phyloP scores from a whole-genome alignment of 2,113 vertebrate species.

The Gobio gobio region DNA sequence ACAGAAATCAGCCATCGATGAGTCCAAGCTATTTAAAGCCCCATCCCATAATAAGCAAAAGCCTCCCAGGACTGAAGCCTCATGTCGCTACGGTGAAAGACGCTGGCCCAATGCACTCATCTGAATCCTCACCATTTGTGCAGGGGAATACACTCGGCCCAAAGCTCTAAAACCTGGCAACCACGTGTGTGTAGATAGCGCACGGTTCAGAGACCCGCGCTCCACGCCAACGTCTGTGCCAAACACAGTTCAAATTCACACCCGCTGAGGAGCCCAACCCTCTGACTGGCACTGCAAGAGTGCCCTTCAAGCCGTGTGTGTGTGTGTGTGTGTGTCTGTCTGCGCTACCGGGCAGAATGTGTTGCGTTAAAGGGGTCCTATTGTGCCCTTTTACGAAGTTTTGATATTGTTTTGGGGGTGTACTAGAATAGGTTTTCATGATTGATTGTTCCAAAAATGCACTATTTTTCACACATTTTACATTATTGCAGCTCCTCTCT shows the following conservation, averaged over 20 bases:
- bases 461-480: too few relatives aligned
- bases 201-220: conserved; percentile 37
- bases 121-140: conserved; percentile 53
- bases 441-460: too few relatives aligned
- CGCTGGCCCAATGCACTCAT: conserved; percentile 41
- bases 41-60: conserved; percentile 10
- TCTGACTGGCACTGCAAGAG: conserved; percentile 24
- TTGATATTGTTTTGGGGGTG: too few relatives aligned
- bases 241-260: conserved; percentile 55
- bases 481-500: too few relatives aligned
- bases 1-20: not conserved
- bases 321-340: conserved; percentile 23
- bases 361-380: not conserved
- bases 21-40: conserved; percentile 32
- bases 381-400: too few relatives aligned
- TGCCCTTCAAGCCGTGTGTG: conserved; percentile 33
- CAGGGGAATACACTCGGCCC: conserved; percentile 35
- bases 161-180: conserved; percentile 30
- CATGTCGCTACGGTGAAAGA: conserved; percentile 3
- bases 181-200: conserved; percentile 25
- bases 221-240: conserved; percentile 40
- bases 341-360: not conserved
- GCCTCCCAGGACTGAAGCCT: conserved; percentile 12
- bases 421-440: too few relatives aligned
- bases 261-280: conserved; percentile 25